Base-by-base conservation (phyloP, 2,888 invertebrate genomes). In the Pristionchus japonicus region DNA sequence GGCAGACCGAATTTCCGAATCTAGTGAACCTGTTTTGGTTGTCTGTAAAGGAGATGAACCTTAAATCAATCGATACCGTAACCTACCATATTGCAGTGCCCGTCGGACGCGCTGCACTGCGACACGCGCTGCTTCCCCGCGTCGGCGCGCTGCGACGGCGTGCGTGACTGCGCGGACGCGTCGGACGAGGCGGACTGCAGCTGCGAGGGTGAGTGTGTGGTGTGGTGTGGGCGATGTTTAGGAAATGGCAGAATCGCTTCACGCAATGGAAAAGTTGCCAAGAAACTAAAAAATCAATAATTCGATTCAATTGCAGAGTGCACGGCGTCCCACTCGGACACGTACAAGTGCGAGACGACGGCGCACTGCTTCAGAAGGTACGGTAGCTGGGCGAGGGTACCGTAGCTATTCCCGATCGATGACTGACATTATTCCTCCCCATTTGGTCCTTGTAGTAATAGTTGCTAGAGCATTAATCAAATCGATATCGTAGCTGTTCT, bases 121-220 rank as follows among this genome's bases (percentile, higher is more conserved):
- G 77, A 67, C 1, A 67, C 57, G 11, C 90, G 86, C 37, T 93
- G 93, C 80, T 88, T 92, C 43, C 90, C 92, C 40, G 52, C 86
- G 23, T 40, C 52, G 47, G 84, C 88, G 17, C 90, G 92, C 40
- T 93, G 93, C 88, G 90, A 93, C 52, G 93, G 93, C 23, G 82
- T 89, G 15, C 89, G 83, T 3, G 91, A 93, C 40, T 93, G 93
- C 87, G 47, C 89, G 2, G 93, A 93, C 88, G 93, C 91, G 9
- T 89, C 89, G 20, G 93, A 93, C 86, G 93, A 93, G 86, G 67
- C 84, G 31, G 88, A 91, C 37, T 93, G 93, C 88, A 87, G 90
- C 7, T 93, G 93, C 86, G 89, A 91, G 27, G 91, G 92, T 92
- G 84, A 70, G 86, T n/a, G n/a, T n/a, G n/a, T n/a, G n/a, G n/a